Base-by-base conservation (phyloP, 2,113 vertebrate genomes). In the Podarcis cretensis region DNA sequence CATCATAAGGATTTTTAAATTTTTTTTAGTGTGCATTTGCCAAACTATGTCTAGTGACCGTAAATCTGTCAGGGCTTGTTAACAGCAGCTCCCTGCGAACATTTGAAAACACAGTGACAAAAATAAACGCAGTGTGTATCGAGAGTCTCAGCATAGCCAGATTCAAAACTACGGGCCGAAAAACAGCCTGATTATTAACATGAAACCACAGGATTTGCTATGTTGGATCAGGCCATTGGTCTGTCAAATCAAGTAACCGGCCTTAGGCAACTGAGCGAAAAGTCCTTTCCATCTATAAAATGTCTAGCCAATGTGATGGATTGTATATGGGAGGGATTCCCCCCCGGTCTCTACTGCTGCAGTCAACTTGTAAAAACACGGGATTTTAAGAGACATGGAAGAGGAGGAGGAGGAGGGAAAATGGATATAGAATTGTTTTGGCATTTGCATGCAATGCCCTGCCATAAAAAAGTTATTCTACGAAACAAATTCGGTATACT, bases 11-110 rank as follows among this genome's bases (percentile, higher is more conserved):
- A 90, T 54, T 54, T 54, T 48, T 48, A 2, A 3, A 93, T 92
- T 93, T 81, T 93, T 23, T 27, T 5, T 7, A 75, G 21, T 75
- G 54, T 93, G 90, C 90, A 91, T 92, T 95, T 94, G 86, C 90
- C 95, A 87, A 92, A 96, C 86, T 92, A 80, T 94, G 92, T 92
- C 92, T 94, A 95, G 89, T 93, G 92, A 95, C 91, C 90, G 88
- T 94, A 93, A 90, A 93, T 92, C 93, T 95, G 95, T 95, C 95
- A 92, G 94, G 94, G 89, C 90, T 94, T 91, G 91, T 96, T 96
- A 95, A 93, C 88, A 96, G 89, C 92, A 68, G 81, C 63, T 96
- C 87, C 90, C 88, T 89, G 90, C 0, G 65, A 95, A 93, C 84
- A 90, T 92, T 88, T 88, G 93, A 92, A 93, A 95, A 92, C 89